Percentiles rank a stretch among this genome's conserved stretches.
phyloP scores from a whole-genome alignment of 2,797 vertebrate genomes.

The Eutrigla gurnardus region DNA sequence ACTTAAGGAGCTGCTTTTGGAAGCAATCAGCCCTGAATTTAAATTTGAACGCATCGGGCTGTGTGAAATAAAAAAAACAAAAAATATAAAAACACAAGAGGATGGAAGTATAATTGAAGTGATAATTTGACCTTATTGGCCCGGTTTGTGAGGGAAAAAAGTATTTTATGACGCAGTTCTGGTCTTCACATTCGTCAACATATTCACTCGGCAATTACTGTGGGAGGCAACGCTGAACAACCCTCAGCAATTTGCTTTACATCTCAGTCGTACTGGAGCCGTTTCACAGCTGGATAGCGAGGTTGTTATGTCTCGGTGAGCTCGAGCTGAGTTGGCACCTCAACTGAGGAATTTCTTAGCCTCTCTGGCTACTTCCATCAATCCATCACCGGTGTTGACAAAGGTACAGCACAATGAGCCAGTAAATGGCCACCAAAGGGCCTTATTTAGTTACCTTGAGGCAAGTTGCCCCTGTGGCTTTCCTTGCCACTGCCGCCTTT shows the following conservation, averaged over 20 bases:
- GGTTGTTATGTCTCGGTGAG: conserved; percentile 18
- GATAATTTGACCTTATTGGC: neutral
- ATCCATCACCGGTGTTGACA: neutral
- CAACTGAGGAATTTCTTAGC: conserved; percentile 3
- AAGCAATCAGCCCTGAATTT: neutral
- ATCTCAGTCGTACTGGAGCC: conserved; percentile 8
- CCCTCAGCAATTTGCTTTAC: neutral
- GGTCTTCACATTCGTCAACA: neutral
- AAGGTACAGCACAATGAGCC: neutral
- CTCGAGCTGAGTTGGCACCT: conserved; percentile 1
- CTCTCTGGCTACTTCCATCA: conserved; percentile 14
- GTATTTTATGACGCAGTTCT: neutral
- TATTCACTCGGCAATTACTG: neutral
- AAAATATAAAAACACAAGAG: neutral
- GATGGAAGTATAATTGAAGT: neutral
- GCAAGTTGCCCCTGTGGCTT: neutral
- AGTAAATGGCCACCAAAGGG: neutral
- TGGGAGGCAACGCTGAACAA: neutral
- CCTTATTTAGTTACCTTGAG: conserved; percentile 3
- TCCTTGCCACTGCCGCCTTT: conserved; percentile 1
- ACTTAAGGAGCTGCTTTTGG: neutral
- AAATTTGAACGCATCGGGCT: neutral
- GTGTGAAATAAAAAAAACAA: neutral
- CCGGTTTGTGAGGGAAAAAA: neutral
- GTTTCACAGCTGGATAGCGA: conserved; percentile 11